Evolutionary conservation across 2,888 invertebrate species (phyloP).

Genomic region (Ophion slaviceki): DNA sequence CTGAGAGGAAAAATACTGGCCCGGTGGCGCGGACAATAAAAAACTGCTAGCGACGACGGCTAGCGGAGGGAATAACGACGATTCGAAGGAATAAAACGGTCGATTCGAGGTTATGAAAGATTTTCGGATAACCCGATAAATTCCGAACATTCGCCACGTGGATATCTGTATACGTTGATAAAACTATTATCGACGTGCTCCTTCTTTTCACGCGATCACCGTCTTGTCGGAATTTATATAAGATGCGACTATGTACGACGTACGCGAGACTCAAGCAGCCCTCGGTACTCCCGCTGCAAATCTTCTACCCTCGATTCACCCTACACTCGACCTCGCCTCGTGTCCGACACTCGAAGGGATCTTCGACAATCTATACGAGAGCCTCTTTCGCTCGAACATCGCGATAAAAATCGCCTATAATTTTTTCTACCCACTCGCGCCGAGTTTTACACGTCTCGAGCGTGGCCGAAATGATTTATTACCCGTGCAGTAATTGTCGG

Average conservation of each 20-base stretch:
- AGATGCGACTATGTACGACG: constrained; percentile 45
- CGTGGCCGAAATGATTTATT: too few relatives aligned
- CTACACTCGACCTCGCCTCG: neutral
- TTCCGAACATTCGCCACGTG: constrained; percentile 59
- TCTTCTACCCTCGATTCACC: constrained; percentile 35
- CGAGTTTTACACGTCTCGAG: too few relatives aligned
- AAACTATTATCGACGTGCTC: constrained; percentile 31
- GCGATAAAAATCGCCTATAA: neutral
- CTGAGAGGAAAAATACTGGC: too few relatives aligned
- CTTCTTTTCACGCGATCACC: constrained; percentile 14
- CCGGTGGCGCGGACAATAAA: neutral
- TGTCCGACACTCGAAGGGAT: constrained; percentile 7
- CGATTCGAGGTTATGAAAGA: constrained; percentile 72
- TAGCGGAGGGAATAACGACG: neutral
- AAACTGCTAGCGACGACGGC: neutral
- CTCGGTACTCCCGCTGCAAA: neutral
- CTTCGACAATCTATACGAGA: constrained; percentile 5
- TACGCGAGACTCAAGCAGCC: constrained; percentile 29
- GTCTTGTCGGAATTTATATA: constrained; percentile 53
- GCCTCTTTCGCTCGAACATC: constrained; percentile 20
- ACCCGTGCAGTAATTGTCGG: too few relatives aligned
- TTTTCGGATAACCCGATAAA: constrained; percentile 78
- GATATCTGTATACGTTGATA: constrained; percentile 4
- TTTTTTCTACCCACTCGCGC: neutral
- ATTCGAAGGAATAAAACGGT: constrained; percentile 22